phyloP scores from a whole-genome alignment of 1,140 invertebrate species.

The Geopemphigus sp. region DNA sequence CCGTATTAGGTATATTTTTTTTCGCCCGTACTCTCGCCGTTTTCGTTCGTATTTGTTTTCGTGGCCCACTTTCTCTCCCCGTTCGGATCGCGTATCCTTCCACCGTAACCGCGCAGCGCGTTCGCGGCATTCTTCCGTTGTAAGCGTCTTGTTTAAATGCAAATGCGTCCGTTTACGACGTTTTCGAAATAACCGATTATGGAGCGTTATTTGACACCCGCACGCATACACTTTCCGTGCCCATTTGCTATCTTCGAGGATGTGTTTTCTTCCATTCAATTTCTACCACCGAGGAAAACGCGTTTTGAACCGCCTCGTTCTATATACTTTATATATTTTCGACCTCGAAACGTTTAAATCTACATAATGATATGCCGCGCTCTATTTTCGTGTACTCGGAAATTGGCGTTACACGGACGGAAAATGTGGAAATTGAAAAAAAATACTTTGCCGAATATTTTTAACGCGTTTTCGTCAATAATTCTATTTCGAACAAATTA shows the following conservation, averaged over 20 bases:
- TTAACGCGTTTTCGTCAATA: background rate
- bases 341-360: background rate
- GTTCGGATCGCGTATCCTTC: background rate
- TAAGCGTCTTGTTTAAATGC: constrained; percentile 16
- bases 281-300: background rate
- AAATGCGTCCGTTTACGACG: background rate
- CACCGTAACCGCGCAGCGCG: background rate
- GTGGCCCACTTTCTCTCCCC: background rate
- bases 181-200: background rate
- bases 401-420: background rate
- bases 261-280: background rate
- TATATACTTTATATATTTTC: background rate
- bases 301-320: background rate
- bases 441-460: background rate
- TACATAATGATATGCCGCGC: no score
- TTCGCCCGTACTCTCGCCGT: background rate
- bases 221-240: background rate
- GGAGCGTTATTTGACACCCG: background rate
- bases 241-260: background rate
- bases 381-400: background rate
- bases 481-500: no score
- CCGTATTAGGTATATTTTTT: background rate
- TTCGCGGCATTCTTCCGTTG: background rate
- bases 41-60: background rate
- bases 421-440: background rate